Conservation (phyloP, 1,140 invertebrate genomes). For the Leptinotarsa undecemlineata region DNA sequence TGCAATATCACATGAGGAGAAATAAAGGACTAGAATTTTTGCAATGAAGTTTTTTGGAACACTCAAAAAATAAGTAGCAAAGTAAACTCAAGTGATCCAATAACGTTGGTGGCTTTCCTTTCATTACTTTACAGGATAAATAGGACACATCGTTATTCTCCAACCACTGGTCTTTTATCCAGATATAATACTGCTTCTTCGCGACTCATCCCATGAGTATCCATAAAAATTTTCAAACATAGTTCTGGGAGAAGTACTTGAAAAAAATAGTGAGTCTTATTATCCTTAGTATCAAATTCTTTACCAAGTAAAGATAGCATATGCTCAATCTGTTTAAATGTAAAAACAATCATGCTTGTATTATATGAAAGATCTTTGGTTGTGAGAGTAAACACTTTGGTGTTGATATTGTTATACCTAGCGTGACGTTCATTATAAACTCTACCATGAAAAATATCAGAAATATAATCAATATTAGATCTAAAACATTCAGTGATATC, state of each 20-base stretch:
- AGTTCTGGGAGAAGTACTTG: constrained; percentile 46
- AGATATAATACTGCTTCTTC: constrained; percentile 34
- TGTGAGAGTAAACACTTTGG: constrained; percentile 10
- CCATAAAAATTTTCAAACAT: constrained; percentile 45
- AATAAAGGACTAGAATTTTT: too few species aligned
- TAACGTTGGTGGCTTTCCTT: too few species aligned
- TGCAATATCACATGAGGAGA: neutral
- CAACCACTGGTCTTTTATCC: constrained; percentile 30
- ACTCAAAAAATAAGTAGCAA: too few species aligned
- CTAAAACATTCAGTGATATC: constrained; percentile 33
- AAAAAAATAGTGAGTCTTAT: constrained; percentile 40
- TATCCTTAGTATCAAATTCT: constrained; percentile 37
- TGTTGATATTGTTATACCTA: constrained; percentile 26
- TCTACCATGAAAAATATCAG: constrained; percentile 34
- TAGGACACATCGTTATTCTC: neutral
- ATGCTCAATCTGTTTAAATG: constrained; percentile 34
- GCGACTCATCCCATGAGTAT: constrained; percentile 35
- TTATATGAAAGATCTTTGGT: constrained; percentile 36
- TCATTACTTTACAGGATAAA: too few species aligned
- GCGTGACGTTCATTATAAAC: constrained; percentile 34
- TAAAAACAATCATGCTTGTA: constrained; percentile 41
- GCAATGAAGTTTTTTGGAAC: too few species aligned
- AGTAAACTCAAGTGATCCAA: too few species aligned
- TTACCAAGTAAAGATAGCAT: constrained; percentile 31
- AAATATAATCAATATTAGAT: constrained; percentile 26